Percentiles rank a stretch among this genome's conserved stretches.
These are phyloP conservation scores for Griposia aprilina DNA, from an alignment of 2,888 invertebrate species.

Conservation along the genomic window DNA sequence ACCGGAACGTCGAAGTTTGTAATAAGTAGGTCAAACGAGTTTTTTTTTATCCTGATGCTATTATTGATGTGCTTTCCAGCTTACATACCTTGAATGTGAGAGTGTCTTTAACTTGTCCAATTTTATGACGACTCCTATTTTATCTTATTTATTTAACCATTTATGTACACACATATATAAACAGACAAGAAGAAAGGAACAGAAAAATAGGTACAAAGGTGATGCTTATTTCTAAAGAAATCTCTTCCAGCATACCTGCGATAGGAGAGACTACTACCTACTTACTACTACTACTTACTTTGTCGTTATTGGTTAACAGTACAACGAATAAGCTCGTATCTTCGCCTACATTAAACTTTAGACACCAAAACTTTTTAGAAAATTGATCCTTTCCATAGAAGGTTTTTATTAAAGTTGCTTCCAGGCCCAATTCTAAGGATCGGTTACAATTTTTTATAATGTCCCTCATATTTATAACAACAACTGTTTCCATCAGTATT, in stretches of 20 bases:
- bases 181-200: too few relatives aligned
- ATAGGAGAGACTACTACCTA: too few relatives aligned
- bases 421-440: background rate
- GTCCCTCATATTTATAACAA: background rate
- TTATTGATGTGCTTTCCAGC: conserved; percentile 23
- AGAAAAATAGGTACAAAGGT: too few relatives aligned
- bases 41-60: conserved; percentile 10
- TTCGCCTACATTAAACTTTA: background rate
- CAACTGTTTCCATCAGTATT: background rate
- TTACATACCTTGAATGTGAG: background rate
- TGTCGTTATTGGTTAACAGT: background rate
- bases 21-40: conserved; percentile 41
- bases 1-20: conserved; percentile 11
- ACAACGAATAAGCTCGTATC: background rate
- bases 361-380: background rate
- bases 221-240: too few relatives aligned
- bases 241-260: too few relatives aligned
- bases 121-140: conserved; percentile 4
- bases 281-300: background rate
- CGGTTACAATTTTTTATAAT: background rate
- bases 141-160: too few relatives aligned
- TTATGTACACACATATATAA: too few relatives aligned
- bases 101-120: background rate
- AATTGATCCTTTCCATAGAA: background rate
- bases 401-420: background rate